Conservation (phyloP, 2,797 vertebrate species). For the Loris lydekkerianus region DNA sequence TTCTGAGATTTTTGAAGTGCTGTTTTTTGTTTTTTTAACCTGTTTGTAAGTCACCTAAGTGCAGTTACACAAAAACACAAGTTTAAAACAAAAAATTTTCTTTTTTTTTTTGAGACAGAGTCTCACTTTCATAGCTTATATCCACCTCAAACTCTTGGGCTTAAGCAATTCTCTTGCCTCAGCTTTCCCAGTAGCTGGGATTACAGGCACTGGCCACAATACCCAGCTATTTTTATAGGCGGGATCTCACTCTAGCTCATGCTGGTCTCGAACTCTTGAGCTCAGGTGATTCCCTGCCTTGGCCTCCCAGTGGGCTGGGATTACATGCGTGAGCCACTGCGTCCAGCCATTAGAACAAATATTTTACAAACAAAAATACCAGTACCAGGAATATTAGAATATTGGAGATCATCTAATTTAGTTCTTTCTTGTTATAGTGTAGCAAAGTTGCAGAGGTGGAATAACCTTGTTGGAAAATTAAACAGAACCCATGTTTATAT, state of each 20-base stretch:
- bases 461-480: background rate
- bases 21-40: background rate
- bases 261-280: too few relatives aligned
- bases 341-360: background rate
- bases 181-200: too few relatives aligned
- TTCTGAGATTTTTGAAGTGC: constrained; percentile 27
- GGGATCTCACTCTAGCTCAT: too few relatives aligned
- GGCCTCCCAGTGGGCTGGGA: too few relatives aligned
- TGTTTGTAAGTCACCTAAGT: background rate
- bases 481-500: background rate
- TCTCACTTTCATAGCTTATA: too few relatives aligned
- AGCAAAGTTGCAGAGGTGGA: background rate
- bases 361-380: background rate
- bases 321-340: too few relatives aligned
- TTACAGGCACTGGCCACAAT: too few relatives aligned
- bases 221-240: too few relatives aligned
- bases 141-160: too few relatives aligned
- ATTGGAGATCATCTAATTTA: background rate
- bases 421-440: background rate
- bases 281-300: too few relatives aligned
- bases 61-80: background rate
- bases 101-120: too few relatives aligned
- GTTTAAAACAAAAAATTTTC: background rate
- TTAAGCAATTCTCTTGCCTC: too few relatives aligned
- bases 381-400: background rate